phyloP scores from a whole-genome alignment of 1,140 invertebrate genomes.

The Muscidifurax raptorellus region DNA sequence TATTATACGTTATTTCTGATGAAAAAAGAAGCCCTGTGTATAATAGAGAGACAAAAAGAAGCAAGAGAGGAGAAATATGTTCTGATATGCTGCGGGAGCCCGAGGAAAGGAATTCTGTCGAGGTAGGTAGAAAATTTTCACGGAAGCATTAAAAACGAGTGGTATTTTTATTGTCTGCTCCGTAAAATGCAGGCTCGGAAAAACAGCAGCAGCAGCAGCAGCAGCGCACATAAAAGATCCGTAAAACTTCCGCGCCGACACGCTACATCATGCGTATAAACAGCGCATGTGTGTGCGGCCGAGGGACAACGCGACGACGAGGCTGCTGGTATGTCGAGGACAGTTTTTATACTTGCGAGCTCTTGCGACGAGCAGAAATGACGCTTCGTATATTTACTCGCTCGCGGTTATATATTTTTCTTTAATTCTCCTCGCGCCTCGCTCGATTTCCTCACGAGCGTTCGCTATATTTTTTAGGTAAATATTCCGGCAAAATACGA shows the following conservation, averaged over 20 bases:
- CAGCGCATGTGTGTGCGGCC: not conserved
- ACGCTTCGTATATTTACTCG: conserved; percentile 25
- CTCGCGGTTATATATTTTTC: not conserved
- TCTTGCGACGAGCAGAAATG: conserved; percentile 7
- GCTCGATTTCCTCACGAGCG: no score
- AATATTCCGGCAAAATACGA: no score
- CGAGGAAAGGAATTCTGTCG: conserved; percentile 8
- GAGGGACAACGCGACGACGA: not conserved
- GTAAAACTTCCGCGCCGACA: conserved; percentile 33
- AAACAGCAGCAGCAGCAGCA: conserved; percentile 12
- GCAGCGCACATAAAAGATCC: conserved; percentile 32
- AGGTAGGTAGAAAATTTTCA: conserved; percentile 22
- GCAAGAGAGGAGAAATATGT: not conserved
- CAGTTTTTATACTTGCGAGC: conserved; percentile 33
- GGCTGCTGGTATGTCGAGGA: conserved; percentile 2
- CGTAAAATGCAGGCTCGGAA: conserved; percentile 36
- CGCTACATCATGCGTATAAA: conserved; percentile 43
- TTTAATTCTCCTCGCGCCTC: not conserved
- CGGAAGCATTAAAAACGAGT: conserved; percentile 47
- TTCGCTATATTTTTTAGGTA: not conserved
- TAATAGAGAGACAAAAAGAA: not conserved
- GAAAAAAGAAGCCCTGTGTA: no score
- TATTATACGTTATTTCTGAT: not conserved
- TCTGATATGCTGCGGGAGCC: not conserved
- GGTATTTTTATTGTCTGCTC: conserved; percentile 49